Conservation (phyloP, 2,888 invertebrate species). For the Agelastica alni region DNA sequence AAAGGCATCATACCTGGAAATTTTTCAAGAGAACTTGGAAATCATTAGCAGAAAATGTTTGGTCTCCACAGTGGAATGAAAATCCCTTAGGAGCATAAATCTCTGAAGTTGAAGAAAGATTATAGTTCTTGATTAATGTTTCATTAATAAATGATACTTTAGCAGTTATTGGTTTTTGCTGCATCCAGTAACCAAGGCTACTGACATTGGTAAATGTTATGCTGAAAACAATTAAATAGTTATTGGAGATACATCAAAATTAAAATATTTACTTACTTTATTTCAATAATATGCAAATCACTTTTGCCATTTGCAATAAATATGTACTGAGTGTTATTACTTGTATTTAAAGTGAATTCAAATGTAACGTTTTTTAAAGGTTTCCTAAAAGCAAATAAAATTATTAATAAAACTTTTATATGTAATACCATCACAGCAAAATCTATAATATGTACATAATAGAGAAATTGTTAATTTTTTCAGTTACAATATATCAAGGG, state of each 20-base stretch:
- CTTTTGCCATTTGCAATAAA: no score
- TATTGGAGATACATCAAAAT: neutral
- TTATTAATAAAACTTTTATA: no score
- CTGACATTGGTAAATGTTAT: slow-evolving; percentile 27
- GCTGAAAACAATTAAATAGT: slow-evolving; percentile 24
- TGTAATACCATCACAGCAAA: no score
- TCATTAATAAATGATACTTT: slow-evolving; percentile 9
- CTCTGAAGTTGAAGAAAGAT: slow-evolving; percentile 20
- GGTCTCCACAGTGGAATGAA: slow-evolving; percentile 60
- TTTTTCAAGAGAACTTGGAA: slow-evolving; percentile 33
- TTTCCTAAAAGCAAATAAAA: no score
- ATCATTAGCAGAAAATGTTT: slow-evolving; percentile 30
- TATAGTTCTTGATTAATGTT: neutral
- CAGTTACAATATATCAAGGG: no score
- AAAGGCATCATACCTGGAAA: slow-evolving; percentile 43
- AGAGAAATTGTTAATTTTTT: no score
- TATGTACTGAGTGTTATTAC: no score
- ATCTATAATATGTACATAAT: no score
- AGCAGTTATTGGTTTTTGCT: slow-evolving; percentile 1
- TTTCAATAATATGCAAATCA: no score
- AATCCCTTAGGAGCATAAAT: slow-evolving; percentile 56
- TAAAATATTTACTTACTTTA: no score
- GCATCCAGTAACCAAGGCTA: slow-evolving; percentile 38
- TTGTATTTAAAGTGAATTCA: no score
- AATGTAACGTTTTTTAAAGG: no score